Evolutionary conservation across 2,888 invertebrate genomes (phyloP).

Genomic region (Sphecodes monilicornis): DNA sequence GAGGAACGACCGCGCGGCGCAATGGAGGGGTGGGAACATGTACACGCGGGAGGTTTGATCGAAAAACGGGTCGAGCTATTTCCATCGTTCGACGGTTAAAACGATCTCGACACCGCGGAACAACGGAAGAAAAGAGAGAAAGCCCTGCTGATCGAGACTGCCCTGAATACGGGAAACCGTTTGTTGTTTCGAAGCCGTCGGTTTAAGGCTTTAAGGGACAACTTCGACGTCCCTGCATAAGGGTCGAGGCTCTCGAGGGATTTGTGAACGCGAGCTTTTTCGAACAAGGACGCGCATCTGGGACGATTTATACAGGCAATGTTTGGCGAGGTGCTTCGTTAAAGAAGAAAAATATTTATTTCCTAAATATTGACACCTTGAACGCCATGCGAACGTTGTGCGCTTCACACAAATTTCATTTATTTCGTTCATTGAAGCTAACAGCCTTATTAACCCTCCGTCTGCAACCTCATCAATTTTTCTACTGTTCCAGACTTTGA

Average conservation of each 20-base stretch:
- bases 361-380: no score
- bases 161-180: slow-evolving; percentile 27
- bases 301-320: slow-evolving; percentile 55
- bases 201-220: slow-evolving; percentile 25
- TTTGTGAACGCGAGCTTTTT: neutral
- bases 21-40: neutral
- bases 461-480: no score
- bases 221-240: slow-evolving; percentile 14
- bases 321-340: slow-evolving; percentile 25
- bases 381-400: no score
- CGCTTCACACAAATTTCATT: no score
- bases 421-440: no score
- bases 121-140: neutral
- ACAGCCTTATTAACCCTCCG: no score
- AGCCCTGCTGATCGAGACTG: neutral
- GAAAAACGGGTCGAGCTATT: slow-evolving; percentile 25
- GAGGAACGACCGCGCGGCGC: neutral
- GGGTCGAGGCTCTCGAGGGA: neutral
- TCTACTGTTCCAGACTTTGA: no score
- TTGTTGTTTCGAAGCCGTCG: slow-evolving; percentile 7
- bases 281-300: neutral
- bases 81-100: neutral
- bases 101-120: neutral
- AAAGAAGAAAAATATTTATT: neutral
- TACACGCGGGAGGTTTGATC: neutral